Evolutionary conservation across 2,888 invertebrate genomes (phyloP).

Genomic region (Dermolepida albohirtum): DNA sequence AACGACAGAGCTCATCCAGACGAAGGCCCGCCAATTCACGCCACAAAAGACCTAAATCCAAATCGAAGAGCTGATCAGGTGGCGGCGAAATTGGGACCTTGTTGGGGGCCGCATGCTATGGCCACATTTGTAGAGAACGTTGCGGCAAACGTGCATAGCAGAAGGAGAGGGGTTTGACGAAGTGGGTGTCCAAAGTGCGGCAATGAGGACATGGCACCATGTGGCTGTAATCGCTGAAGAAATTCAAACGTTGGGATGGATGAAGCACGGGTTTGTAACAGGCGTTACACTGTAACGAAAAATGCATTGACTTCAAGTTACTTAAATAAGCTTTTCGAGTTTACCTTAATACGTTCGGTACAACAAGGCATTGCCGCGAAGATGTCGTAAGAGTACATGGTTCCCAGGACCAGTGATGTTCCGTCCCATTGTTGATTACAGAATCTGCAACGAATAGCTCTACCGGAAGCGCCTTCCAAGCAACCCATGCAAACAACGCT

Average conservation of each 20-base stretch:
- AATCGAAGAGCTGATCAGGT: constrained; percentile 51
- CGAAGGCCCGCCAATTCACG: constrained; percentile 65
- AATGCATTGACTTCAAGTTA: background rate
- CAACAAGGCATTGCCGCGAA: constrained; percentile 98
- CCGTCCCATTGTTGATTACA: constrained; percentile 93
- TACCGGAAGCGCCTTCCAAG: constrained; percentile 84
- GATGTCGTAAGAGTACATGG: constrained; percentile 98
- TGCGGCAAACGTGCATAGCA: constrained; percentile 81
- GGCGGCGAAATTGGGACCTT: constrained; percentile 54
- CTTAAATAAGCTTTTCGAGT: constrained; percentile 43
- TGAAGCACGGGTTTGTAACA: constrained; percentile 91
- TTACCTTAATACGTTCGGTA: constrained; percentile 89
- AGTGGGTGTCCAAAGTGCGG: constrained; percentile 90
- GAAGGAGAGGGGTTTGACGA: constrained; percentile 89
- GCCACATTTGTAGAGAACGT: constrained; percentile 77
- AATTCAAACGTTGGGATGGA: constrained; percentile 87
- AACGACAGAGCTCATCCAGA: constrained; percentile 64
- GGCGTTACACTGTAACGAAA: constrained; percentile 82
- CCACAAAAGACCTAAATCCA: constrained; percentile 65
- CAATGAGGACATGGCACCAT: constrained; percentile 93
- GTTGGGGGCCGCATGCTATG: constrained; percentile 80
- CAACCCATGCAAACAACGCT: constrained; percentile 96
- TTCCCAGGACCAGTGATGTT: constrained; percentile 91
- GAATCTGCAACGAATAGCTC: constrained; percentile 84
- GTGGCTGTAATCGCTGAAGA: constrained; percentile 96